phyloP scores from a whole-genome alignment of 2,888 invertebrate species.

The Heliconius ethilla region DNA sequence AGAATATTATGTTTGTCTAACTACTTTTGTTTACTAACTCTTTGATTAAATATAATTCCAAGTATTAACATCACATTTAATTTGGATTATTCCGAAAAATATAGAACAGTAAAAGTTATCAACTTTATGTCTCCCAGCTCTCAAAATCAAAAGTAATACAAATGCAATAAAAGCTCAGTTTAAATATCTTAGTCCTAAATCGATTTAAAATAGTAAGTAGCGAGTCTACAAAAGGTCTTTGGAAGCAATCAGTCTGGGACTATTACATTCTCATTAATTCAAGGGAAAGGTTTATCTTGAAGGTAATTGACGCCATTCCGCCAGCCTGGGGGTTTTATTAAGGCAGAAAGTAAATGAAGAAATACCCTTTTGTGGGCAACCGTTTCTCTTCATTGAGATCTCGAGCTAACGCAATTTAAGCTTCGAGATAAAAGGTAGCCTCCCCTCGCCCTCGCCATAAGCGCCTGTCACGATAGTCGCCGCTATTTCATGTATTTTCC shows the following conservation, averaged over 20 bases:
- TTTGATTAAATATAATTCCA: background rate
- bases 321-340: slow-evolving; percentile 37
- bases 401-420: slow-evolving; percentile 30
- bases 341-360: slow-evolving; percentile 38
- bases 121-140: background rate
- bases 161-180: background rate
- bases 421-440: slow-evolving; percentile 22
- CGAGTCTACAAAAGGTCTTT: slow-evolving; percentile 22
- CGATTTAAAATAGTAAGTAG: background rate
- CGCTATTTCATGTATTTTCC: slow-evolving; percentile 18
- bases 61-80: background rate
- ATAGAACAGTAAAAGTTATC: background rate
- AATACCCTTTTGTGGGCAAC: slow-evolving; percentile 36
- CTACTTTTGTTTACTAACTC: background rate
- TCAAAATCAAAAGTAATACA: too few relatives aligned
- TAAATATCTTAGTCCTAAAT: background rate
- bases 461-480: slow-evolving; percentile 20
- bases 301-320: slow-evolving; percentile 39
- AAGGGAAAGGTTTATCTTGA: slow-evolving; percentile 40
- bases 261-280: slow-evolving; percentile 38
- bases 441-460: background rate
- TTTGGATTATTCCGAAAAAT: background rate
- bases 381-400: slow-evolving; percentile 36
- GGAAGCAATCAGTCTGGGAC: slow-evolving; percentile 33
- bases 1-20: background rate